Evolutionary conservation across 2,113 vertebrate species (phyloP).

Genomic region (Clarias magur): DNA sequence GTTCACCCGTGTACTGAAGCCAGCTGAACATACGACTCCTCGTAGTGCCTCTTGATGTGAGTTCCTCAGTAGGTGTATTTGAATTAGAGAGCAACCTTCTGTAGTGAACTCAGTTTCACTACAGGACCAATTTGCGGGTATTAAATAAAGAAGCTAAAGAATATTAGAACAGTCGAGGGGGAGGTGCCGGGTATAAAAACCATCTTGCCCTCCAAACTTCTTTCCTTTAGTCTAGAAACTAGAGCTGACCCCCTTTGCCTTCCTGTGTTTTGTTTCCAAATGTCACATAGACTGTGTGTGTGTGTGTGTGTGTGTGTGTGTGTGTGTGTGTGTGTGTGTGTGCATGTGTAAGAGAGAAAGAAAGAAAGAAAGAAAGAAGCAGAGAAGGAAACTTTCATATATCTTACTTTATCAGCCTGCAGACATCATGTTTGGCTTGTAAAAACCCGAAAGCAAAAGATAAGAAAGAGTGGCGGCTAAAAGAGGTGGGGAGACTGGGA

Average conservation of each 20-base stretch:
- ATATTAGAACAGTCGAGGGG: neutral
- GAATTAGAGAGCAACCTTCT: too few relatives aligned
- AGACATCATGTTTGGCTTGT: slow-evolving; percentile 6
- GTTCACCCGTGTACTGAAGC: slow-evolving; percentile 41
- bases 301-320: slow-evolving; percentile 20
- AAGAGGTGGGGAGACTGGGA: neutral
- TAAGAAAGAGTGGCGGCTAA: neutral
- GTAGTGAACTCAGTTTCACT: neutral
- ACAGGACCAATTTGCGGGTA: neutral
- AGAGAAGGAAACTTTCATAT: neutral
- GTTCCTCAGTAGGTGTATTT: neutral
- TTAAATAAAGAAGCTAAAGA: neutral
- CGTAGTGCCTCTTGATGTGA: neutral
- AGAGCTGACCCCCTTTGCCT: slow-evolving; percentile 57
- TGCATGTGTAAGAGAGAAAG: neutral
- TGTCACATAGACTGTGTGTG: slow-evolving; percentile 42
- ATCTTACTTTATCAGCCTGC: slow-evolving; percentile 15
- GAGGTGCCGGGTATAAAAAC: neutral
- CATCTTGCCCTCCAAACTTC: slow-evolving; percentile 33
- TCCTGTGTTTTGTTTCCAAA: slow-evolving; percentile 53
- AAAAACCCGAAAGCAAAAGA: slow-evolving; percentile 3
- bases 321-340: neutral
- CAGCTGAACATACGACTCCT: slow-evolving; percentile 1
- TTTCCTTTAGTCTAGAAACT: slow-evolving; percentile 49
- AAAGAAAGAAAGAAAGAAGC: neutral